Percentiles rank a stretch among this genome's conserved stretches.
Evolutionary conservation across 2,888 invertebrate species (phyloP).

Genomic region (Phorcus lineatus): DNA sequence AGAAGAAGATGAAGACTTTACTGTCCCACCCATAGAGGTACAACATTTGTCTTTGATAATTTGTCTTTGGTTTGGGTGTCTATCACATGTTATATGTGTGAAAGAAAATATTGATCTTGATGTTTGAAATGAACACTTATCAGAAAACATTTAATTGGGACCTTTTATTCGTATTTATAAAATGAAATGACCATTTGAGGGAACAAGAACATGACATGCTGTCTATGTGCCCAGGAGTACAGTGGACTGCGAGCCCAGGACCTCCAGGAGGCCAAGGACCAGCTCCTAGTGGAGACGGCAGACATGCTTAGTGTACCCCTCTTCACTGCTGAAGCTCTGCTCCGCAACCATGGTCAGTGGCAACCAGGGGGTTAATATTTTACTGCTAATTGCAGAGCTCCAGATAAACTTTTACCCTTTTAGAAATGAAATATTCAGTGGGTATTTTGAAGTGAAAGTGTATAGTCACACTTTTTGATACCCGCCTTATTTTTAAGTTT

Average conservation of each 20-base stretch:
- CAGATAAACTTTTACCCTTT: too few species aligned
- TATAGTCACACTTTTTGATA: too few species aligned
- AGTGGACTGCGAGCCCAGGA: constrained; percentile 82
- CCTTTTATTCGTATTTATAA: too few species aligned
- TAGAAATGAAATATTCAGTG: too few species aligned
- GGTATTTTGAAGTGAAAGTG: too few species aligned
- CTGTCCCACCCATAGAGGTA: constrained; percentile 46
- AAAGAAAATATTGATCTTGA: too few species aligned
- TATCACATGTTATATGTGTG: not conserved
- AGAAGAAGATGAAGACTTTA: constrained; percentile 45
- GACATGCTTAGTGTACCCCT: constrained; percentile 84
- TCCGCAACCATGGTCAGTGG: constrained; percentile 79
- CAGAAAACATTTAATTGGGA: too few species aligned
- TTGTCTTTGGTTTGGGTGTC: not conserved
- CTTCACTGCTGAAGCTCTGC: constrained; percentile 83
- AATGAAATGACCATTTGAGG: too few species aligned
- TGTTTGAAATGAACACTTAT: too few species aligned
- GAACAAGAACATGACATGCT: too few species aligned
- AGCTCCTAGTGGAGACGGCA: constrained; percentile 83
- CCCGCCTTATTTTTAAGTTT: too few species aligned
- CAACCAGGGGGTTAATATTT: not conserved
- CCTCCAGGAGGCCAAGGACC: constrained; percentile 83
- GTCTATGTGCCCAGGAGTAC: constrained; percentile 61
- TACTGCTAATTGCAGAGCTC: not conserved
- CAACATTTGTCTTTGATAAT: not conserved